Evolutionary conservation across 2,797 vertebrate species (phyloP).

Genomic region (Hirundo rustica): DNA sequence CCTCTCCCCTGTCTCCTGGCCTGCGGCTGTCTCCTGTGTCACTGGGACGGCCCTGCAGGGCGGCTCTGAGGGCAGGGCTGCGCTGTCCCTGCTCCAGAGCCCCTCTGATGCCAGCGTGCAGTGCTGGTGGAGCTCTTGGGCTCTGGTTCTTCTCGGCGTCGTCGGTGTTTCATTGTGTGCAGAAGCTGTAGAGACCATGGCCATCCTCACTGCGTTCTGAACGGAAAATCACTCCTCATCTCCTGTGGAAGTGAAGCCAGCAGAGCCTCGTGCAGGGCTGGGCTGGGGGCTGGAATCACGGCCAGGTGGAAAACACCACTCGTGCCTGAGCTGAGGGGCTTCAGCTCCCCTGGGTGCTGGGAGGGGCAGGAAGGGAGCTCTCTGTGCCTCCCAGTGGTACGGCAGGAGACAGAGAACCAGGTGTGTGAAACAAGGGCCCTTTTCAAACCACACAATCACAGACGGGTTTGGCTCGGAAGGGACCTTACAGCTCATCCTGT

Average conservation of each 20-base stretch:
- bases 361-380: neutral
- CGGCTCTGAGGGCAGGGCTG: neutral
- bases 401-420: neutral
- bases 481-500: neutral
- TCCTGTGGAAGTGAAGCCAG: accelerated
- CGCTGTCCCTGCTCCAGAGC: neutral
- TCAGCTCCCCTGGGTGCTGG: accelerated
- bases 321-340: neutral
- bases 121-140: neutral
- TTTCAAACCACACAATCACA: neutral
- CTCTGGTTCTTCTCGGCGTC: neutral
- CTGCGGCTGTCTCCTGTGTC: neutral
- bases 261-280: neutral
- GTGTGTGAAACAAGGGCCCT: neutral
- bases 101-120: accelerated
- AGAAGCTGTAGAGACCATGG: neutral
- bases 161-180: accelerated
- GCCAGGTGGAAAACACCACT: accelerated
- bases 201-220: accelerated
- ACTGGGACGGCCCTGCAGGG: accelerated
- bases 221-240: accelerated
- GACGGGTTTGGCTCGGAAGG: neutral
- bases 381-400: too few species aligned
- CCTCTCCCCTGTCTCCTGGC: too few species aligned
- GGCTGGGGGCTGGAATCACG: neutral